Conservation (phyloP, 2,797 vertebrate genomes). For the Poeciliopsis gracilis region DNA sequence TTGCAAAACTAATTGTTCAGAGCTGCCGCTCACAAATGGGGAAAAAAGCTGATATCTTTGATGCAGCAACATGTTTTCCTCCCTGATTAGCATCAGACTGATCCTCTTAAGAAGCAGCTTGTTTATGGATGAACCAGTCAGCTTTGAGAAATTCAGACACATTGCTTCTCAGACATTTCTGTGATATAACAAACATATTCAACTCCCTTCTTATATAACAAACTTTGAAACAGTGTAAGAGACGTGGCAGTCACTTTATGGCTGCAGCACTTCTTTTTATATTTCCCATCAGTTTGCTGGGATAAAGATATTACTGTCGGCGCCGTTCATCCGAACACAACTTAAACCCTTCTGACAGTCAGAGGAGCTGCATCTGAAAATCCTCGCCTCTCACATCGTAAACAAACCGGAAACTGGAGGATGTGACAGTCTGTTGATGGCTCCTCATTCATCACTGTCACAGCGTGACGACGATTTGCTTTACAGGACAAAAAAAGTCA, state of each 20-base stretch:
- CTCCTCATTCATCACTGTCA: constrained; percentile 2
- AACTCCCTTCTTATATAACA: background rate
- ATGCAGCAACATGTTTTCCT: background rate
- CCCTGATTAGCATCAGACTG: background rate
- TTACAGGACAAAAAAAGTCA: background rate
- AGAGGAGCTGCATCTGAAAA: constrained; percentile 9
- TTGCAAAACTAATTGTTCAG: background rate
- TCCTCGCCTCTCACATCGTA: background rate
- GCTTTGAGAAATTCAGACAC: background rate
- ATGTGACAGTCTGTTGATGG: background rate
- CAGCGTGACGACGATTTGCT: background rate
- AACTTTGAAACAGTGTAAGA: background rate
- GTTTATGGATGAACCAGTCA: background rate
- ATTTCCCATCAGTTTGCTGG: constrained; percentile 19
- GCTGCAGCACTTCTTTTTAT: constrained; percentile 20
- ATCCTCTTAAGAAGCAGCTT: background rate
- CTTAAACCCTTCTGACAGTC: constrained; percentile 31
- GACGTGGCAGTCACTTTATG: background rate
- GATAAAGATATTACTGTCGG: constrained; percentile 46
- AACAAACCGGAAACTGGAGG: constrained; percentile 5
- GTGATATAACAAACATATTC: background rate
- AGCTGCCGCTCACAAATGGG: background rate
- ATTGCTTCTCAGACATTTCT: background rate
- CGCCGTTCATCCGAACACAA: constrained; percentile 15
- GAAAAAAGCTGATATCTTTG: background rate